Evolutionary conservation across 1,140 invertebrate species (phyloP).

Genomic region (Lutraria rhynchaena): DNA sequence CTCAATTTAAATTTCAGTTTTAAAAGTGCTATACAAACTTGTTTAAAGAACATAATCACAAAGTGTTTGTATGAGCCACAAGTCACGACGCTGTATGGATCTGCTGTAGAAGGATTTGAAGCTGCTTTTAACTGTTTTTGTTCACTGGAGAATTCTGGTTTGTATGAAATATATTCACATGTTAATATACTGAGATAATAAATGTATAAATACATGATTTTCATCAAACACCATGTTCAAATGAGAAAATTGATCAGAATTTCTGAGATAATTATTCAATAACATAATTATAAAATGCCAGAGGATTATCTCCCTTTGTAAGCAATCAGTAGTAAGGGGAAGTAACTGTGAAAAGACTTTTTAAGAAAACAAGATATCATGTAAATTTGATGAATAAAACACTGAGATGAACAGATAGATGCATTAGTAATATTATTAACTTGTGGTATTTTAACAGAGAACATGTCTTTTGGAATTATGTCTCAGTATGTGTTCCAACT

Average conservation of each 20-base stretch:
- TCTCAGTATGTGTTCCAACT: too few relatives aligned
- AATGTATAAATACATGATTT: background rate
- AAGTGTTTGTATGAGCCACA: conserved; percentile 46
- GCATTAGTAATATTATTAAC: too few relatives aligned
- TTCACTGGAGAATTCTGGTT: conserved; percentile 24
- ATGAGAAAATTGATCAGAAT: background rate
- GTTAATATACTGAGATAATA: background rate
- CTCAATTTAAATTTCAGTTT: too few relatives aligned
- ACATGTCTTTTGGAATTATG: too few relatives aligned
- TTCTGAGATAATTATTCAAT: background rate
- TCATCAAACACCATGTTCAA: background rate
- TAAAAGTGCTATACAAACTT: conserved; percentile 18
- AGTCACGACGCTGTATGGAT: conserved; percentile 25
- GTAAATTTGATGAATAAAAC: too few relatives aligned
- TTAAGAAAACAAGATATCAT: too few relatives aligned
- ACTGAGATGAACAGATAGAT: too few relatives aligned
- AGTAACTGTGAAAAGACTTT: too few relatives aligned
- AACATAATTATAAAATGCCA: background rate
- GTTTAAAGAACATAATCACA: conserved; percentile 31
- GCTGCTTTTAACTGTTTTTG: conserved; percentile 39
- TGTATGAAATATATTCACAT: background rate
- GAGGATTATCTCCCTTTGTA: too few relatives aligned
- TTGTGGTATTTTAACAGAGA: too few relatives aligned
- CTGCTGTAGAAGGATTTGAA: conserved; percentile 15
- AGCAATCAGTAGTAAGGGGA: too few relatives aligned